Base-by-base conservation (phyloP, 2,888 invertebrate species). In the Invenusta paracnida region DNA sequence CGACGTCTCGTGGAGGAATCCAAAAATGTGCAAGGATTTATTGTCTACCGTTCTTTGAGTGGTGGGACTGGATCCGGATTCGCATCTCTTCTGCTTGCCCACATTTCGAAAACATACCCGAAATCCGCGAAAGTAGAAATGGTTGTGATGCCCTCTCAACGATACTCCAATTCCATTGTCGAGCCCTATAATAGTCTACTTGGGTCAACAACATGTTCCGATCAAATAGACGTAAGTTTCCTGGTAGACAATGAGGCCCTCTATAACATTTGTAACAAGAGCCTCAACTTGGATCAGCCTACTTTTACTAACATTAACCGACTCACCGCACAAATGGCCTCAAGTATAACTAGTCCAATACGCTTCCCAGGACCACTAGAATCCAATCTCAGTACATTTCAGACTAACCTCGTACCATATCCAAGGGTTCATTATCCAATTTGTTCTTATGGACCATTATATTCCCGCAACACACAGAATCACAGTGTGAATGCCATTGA, bases 371-470 rank as follows among this genome's bases (percentile, higher is more conserved):
- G 84, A 17, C 79, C 30, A 27, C 23, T 84, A 1, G 48, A 67
- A 17, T 30, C 28, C 79, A 25, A 84, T 84, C 67, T 84, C 29
- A 66, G 29, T 13, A 85, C 85, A 17, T 85, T 85, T n/a, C 85
- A 85, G 29, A 85, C 85, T 27, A 85, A 85, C 85, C 11, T 85
- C 13, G 85, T 85, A n/a, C 85, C 85, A n/a, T 85, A 84, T 82
- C 85, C 85, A 25, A 85, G 85, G 85, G 85, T 85, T 25, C 85
- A 85, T 67, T 85, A 85, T 66, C 85, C 85, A 0, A 30, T 85
- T 27, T 28, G 27, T 17, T 31, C 85, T 0, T 85, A 25, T 85
- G 85, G 85, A 25, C 85, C 85, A 0, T 85, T 85, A 23, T 29
- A 30, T 0, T 85, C 85, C 79, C 28, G 25, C 17, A 13, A 67